Percentiles rank a stretch among this genome's conserved stretches.
Evolutionary conservation across 2,113 vertebrate species (phyloP).

Genomic region (Malurus cyaneus): DNA sequence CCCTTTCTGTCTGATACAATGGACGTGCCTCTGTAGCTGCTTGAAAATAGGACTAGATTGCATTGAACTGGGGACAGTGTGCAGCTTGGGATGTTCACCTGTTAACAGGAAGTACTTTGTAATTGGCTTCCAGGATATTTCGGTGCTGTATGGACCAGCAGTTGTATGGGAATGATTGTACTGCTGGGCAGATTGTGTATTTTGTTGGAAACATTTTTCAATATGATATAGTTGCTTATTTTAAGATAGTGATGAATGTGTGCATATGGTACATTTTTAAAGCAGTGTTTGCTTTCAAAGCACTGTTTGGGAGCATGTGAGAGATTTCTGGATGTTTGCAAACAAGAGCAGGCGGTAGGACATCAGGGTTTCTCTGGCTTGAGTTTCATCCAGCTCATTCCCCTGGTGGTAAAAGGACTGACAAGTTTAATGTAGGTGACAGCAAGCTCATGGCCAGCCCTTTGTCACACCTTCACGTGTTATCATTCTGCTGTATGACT

Average conservation of each 20-base stretch:
- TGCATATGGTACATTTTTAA: background rate
- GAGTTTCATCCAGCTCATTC: background rate
- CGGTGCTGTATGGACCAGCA: background rate
- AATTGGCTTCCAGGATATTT: background rate
- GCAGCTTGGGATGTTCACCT: background rate
- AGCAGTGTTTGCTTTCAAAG: background rate
- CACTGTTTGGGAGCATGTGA: background rate
- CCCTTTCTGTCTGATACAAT: background rate
- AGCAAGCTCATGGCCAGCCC: background rate
- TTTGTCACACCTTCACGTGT: background rate
- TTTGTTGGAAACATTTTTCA: constrained; percentile 48
- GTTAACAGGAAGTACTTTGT: background rate
- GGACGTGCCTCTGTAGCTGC: background rate
- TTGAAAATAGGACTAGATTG: background rate
- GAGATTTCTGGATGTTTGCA: background rate
- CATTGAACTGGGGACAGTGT: background rate
- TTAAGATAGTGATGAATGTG: background rate
- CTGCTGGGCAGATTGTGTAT: constrained; percentile 31
- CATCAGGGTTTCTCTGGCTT: background rate
- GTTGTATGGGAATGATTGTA: constrained; percentile 2
- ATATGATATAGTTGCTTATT: constrained; percentile 12
- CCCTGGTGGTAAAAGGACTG: background rate
- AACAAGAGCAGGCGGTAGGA: background rate
- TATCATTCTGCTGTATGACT: background rate
- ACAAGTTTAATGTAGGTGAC: background rate